Base-by-base conservation (phyloP, 2,888 invertebrate genomes). In the Drosophila neutralis region DNA sequence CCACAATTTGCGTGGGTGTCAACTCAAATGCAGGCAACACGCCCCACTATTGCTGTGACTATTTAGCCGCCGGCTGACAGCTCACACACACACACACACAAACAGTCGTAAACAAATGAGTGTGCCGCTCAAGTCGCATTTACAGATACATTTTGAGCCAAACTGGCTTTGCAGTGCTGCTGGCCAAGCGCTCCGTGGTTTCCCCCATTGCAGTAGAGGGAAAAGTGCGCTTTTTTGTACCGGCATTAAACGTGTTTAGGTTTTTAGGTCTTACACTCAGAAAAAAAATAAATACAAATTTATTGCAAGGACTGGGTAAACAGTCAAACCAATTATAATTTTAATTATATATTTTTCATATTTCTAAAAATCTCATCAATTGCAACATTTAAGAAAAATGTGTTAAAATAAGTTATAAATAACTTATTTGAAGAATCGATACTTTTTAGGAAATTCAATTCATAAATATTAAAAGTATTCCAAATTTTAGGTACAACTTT, bases 191-290 rank as follows among this genome's bases (percentile, higher is more conserved):
- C 54, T 21, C 27, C 6, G 31, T 57, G 49, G 51, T 60, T 56
- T 54, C 42, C 59, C 42, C 61, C 61, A 49, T 45, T 35, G 54
- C 35, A n/a, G 13, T 38, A 45, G 40, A 70, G 73, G 68, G 67
- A 86, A 81, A 75, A 82, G 54, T 68, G 71, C 81, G 1, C 42
- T 42, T 68, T 75, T 68, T 75, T 71, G 57, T 66, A 58, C 69
- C 72, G 83, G 83, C 89, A 66, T 74, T 68, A 86, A 85, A 85
- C 90, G 87, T 90, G 85, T 90, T 85, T 85, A 85, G 84, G 90
- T 87, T 88, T 85, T 76, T 76, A 71, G 80, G 71, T 82, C 80
- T 71, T 56, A 38, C 56, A 56, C 56, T 36, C 27, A 53, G 2
- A 53, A 52, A 31, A 52, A 11, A 45, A 21, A 13, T 4, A 21